Evolutionary conservation across 2,797 vertebrate genomes (phyloP).

Genomic region (Crenichthys baileyi): DNA sequence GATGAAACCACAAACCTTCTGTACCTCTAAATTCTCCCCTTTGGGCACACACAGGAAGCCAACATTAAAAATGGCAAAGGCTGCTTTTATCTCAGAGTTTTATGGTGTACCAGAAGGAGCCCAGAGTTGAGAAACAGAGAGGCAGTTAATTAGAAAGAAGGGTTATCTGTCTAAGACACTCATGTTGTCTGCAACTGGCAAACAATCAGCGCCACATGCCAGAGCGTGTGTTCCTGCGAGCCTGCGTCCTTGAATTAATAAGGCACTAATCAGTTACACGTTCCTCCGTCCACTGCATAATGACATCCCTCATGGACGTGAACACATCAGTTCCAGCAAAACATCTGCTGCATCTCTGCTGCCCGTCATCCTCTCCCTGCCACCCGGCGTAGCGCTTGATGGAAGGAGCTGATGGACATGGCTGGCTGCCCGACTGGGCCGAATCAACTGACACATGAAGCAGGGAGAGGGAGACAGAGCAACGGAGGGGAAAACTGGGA

Average conservation of each 20-base stretch:
- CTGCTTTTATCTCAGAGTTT: slow-evolving; percentile 34
- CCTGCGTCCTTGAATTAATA: slow-evolving; percentile 78
- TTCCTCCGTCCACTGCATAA: slow-evolving; percentile 68
- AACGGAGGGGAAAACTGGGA: slow-evolving; percentile 19
- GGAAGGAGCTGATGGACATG: slow-evolving; percentile 70
- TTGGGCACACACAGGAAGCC: slow-evolving; percentile 29
- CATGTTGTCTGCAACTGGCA: slow-evolving; percentile 46
- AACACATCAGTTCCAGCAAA: slow-evolving; percentile 65
- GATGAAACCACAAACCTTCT: slow-evolving; percentile 50
- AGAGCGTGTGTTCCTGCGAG: slow-evolving; percentile 38
- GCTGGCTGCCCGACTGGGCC: slow-evolving; percentile 57
- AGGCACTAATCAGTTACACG: slow-evolving; percentile 74
- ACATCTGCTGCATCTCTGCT: slow-evolving; percentile 78
- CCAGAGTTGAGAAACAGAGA: slow-evolving; percentile 32
- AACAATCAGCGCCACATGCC: slow-evolving; percentile 36
- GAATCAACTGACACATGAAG: slow-evolving; percentile 50
- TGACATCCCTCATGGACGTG: slow-evolving; percentile 69
- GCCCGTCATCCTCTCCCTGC: slow-evolving; percentile 61
- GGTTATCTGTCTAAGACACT: slow-evolving; percentile 56
- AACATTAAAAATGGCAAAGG: slow-evolving; percentile 26
- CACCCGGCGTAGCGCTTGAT: slow-evolving; percentile 58
- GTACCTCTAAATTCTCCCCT: slow-evolving; percentile 42
- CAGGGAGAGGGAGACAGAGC: slow-evolving; percentile 17
- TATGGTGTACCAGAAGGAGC: slow-evolving; percentile 35
- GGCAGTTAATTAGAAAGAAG: slow-evolving; percentile 52